Conservation (phyloP, 2,888 invertebrate genomes). For the Acronicta psi region DNA sequence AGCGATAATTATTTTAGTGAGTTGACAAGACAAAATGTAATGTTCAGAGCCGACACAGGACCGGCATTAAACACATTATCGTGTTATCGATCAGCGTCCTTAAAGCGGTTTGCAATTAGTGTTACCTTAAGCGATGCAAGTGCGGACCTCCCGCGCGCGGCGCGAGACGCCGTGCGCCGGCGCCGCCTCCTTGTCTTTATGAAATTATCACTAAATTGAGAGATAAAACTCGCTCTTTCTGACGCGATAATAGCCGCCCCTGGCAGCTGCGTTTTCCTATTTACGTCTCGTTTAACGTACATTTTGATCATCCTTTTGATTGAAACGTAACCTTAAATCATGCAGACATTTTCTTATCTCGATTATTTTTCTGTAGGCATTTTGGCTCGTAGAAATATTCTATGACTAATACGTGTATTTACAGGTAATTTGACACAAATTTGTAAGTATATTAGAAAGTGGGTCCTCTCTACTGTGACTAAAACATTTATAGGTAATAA, state of each 20-base stretch:
- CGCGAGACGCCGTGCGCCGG: constrained; percentile 60
- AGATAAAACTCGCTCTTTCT: constrained; percentile 78
- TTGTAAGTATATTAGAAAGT: neutral
- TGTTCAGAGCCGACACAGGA: constrained; percentile 70
- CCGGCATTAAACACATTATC: constrained; percentile 83
- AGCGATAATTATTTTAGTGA: constrained; percentile 57
- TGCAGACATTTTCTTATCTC: constrained; percentile 2
- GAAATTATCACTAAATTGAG: constrained; percentile 86
- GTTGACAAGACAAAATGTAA: constrained; percentile 72
- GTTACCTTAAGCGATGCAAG: constrained; percentile 65
- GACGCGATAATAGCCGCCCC: constrained; percentile 80
- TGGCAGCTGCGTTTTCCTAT: constrained; percentile 73
- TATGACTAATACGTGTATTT: neutral
- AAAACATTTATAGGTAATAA: neutral
- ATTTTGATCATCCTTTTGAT: constrained; percentile 53
- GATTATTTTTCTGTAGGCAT: neutral
- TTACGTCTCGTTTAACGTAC: constrained; percentile 67
- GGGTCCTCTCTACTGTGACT: neutral
- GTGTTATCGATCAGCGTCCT: constrained; percentile 83
- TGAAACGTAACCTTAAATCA: constrained; percentile 44
- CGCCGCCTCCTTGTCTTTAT: constrained; percentile 73
- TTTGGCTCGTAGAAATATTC: neutral
- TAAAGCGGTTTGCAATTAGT: constrained; percentile 83
- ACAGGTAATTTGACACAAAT: neutral
- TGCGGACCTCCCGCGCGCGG: constrained; percentile 78